A percentile compares a stretch with the other conserved stretches of the same genome.
Evolutionary conservation across 2,113 vertebrate species (phyloP).

Genomic region (Phaethornis superciliosus): DNA sequence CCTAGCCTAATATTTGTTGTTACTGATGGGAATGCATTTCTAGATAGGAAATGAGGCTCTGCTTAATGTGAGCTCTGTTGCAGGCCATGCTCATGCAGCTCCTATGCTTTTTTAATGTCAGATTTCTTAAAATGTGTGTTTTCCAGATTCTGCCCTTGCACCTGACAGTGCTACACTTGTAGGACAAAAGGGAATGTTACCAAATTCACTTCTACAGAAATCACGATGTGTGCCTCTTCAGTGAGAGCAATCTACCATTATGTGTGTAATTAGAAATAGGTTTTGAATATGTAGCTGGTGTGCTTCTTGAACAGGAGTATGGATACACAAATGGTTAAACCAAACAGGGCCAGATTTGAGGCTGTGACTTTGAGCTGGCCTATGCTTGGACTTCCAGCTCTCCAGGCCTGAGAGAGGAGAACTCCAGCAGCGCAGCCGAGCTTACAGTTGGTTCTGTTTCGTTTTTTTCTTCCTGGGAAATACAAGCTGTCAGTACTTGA

Average conservation of each 20-base stretch:
- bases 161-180: not conserved
- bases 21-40: not conserved
- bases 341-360: not conserved
- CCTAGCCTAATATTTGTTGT: not conserved
- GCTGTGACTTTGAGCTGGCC: slow-evolving; percentile 51
- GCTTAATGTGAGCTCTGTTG: not conserved
- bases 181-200: not conserved
- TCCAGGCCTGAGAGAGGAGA: slow-evolving; percentile 35
- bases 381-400: slow-evolving; percentile 23
- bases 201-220: not conserved
- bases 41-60: not conserved
- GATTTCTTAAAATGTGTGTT: not conserved
- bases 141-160: not conserved
- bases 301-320: not conserved
- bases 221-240: not conserved
- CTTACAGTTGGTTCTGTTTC: slow-evolving; percentile 47
- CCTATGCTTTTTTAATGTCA: not conserved
- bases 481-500: slow-evolving; percentile 73
- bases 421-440: slow-evolving; percentile 45
- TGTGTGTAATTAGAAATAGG: not conserved
- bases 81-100: not conserved
- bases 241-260: not conserved
- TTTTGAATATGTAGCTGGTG: not conserved
- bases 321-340: not conserved
- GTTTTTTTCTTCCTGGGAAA: slow-evolving; percentile 70